A percentile compares a stretch with the other conserved stretches of the same genome.
Conservation (phyloP, 2,113 vertebrate genomes). For the Odontesthes bonariensis region DNA sequence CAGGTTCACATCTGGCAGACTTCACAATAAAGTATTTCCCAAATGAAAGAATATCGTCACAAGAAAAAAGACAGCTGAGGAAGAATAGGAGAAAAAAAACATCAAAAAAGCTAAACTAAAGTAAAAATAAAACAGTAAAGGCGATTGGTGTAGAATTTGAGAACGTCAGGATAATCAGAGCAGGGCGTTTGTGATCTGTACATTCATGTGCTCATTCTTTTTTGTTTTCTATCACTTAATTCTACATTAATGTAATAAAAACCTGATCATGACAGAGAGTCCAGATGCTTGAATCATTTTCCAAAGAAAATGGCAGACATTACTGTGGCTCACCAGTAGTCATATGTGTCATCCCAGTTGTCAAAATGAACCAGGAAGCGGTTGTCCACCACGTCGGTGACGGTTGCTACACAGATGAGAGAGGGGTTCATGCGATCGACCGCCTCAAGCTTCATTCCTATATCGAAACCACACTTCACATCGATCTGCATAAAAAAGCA, state of each 20-base stretch:
- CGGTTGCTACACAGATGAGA: conserved; percentile 95
- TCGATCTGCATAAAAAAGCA: conserved; percentile 77
- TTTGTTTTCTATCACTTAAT: too few species aligned
- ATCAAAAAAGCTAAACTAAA: too few species aligned
- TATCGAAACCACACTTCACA: conserved; percentile 87
- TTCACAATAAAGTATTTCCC: not conserved
- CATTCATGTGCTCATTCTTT: too few species aligned
- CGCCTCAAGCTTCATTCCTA: conserved; percentile 97
- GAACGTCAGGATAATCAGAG: too few species aligned
- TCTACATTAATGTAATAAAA: too few species aligned
- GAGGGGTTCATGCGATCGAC: conserved; percentile 99
- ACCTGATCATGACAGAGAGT: not conserved
- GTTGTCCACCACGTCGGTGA: conserved; percentile 92
- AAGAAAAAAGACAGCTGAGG: not conserved
- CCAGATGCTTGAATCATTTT: not conserved
- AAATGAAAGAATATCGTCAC: not conserved
- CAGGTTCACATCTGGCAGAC: too few species aligned
- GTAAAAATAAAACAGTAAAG: too few species aligned
- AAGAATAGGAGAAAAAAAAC: too few species aligned
- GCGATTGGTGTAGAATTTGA: too few species aligned
- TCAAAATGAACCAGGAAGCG: conserved; percentile 98
- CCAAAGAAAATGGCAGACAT: not conserved
- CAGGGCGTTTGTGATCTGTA: too few species aligned
- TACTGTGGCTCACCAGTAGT: conserved; percentile 90
- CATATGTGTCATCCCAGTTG: conserved; percentile 99